phyloP scores from a whole-genome alignment of 2,113 vertebrate genomes.

The Rhipidura dahli region DNA sequence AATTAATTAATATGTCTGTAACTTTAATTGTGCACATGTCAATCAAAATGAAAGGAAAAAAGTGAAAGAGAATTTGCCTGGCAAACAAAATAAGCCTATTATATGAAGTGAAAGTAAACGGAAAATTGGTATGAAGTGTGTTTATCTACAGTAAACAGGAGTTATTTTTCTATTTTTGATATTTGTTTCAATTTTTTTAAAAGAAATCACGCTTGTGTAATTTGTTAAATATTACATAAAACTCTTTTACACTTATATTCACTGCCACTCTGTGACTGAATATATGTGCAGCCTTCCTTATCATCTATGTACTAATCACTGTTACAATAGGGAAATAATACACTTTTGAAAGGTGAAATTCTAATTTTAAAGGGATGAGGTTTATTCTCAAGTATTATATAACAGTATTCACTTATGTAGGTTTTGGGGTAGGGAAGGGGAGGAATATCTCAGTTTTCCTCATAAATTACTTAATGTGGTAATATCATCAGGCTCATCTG shows the following conservation, averaged over 20 bases:
- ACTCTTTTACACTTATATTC: neutral
- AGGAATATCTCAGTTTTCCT: neutral
- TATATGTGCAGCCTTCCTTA: neutral
- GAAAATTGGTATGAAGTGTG: neutral
- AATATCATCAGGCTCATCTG: neutral
- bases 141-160: neutral
- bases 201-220: neutral
- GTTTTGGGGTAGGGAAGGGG: neutral
- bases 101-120: neutral
- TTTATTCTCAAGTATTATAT: neutral
- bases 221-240: neutral
- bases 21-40: slow-evolving; percentile 15
- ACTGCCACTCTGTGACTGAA: neutral
- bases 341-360: neutral
- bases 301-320: neutral
- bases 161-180: neutral
- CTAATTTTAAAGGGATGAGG: neutral
- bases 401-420: neutral
- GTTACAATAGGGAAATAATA: neutral
- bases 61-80: neutral
- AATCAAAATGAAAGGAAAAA: slow-evolving; percentile 24
- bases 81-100: neutral
- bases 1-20: slow-evolving; percentile 44
- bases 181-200: neutral
- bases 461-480: neutral